A percentile compares a stretch with the other conserved stretches of the same genome.
These are phyloP conservation scores for Cephus cinctus DNA, from an alignment of 1,140 invertebrate genomes.

Conservation along the genomic window DNA sequence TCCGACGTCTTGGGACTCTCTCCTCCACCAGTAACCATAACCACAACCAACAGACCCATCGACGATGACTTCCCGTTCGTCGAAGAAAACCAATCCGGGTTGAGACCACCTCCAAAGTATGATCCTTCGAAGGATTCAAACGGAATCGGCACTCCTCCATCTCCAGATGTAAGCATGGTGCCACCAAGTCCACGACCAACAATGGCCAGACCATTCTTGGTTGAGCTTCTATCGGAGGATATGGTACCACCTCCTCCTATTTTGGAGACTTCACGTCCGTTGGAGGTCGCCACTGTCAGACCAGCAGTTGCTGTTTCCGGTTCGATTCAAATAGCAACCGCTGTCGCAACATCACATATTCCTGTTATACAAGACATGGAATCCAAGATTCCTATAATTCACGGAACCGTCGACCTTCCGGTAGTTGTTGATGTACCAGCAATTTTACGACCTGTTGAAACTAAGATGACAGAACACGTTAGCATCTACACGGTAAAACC, in stretches of 20 bases:
- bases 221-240: constrained; percentile 48
- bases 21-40: constrained; percentile 45
- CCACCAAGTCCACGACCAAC: constrained; percentile 45
- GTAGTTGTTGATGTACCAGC: constrained; percentile 45
- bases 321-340: constrained; percentile 52
- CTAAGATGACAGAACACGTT: constrained; percentile 37
- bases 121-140: constrained; percentile 43
- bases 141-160: constrained; percentile 24
- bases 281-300: constrained; percentile 40
- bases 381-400: constrained; percentile 52
- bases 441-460: constrained; percentile 34
- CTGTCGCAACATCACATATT: constrained; percentile 48
- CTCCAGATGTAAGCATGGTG: constrained; percentile 43
- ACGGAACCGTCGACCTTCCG: constrained; percentile 51
- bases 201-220: constrained; percentile 42
- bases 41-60: constrained; percentile 33
- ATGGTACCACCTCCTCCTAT: constrained; percentile 45
- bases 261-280: constrained; percentile 33
- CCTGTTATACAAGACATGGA: constrained; percentile 50
- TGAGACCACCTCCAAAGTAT: constrained; percentile 41
- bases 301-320: constrained; percentile 45
- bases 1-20: constrained; percentile 48
- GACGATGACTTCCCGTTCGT: constrained; percentile 21
- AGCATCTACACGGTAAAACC: constrained; percentile 48
- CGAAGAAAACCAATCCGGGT: constrained; percentile 30